Conservation (phyloP, 2,113 vertebrate species). For the Gasterosteus aculeatus region DNA sequence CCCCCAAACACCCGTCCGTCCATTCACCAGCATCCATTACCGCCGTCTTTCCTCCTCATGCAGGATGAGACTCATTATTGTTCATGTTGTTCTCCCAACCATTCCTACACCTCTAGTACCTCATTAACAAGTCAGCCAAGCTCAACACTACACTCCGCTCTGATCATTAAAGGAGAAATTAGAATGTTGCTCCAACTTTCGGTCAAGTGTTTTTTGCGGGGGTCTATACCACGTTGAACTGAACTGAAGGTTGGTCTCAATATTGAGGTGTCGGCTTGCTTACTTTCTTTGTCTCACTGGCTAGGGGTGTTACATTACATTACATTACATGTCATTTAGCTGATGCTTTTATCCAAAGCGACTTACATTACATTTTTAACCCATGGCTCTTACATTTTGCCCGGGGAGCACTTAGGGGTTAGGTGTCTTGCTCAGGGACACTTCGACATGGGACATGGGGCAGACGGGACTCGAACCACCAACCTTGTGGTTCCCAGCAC, state of each 20-base stretch:
- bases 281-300: slow-evolving; percentile 24
- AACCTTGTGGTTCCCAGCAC: too few relatives aligned
- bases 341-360: too few relatives aligned
- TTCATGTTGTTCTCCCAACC: slow-evolving; percentile 3
- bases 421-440: too few relatives aligned
- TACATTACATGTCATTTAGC: too few relatives aligned
- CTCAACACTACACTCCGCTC: slow-evolving; percentile 30
- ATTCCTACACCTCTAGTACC: slow-evolving; percentile 9
- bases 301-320: slow-evolving; percentile 1
- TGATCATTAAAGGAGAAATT: slow-evolving; percentile 63
- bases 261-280: slow-evolving; percentile 31
- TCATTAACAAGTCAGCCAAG: slow-evolving; percentile 28
- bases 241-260: slow-evolving; percentile 36
- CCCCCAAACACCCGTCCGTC: not conserved
- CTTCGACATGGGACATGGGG: too few relatives aligned
- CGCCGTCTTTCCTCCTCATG: slow-evolving; percentile 12
- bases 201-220: slow-evolving; percentile 41
- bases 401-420: too few relatives aligned
- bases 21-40: slow-evolving; percentile 3
- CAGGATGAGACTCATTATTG: slow-evolving; percentile 44
- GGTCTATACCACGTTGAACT: slow-evolving; percentile 33
- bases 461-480: too few relatives aligned
- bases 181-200: slow-evolving; percentile 31
- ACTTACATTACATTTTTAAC: too few relatives aligned
- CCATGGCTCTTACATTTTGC: too few relatives aligned